phyloP scores from a whole-genome alignment of 1,140 invertebrate genomes.

The Cotesia chilonis region DNA sequence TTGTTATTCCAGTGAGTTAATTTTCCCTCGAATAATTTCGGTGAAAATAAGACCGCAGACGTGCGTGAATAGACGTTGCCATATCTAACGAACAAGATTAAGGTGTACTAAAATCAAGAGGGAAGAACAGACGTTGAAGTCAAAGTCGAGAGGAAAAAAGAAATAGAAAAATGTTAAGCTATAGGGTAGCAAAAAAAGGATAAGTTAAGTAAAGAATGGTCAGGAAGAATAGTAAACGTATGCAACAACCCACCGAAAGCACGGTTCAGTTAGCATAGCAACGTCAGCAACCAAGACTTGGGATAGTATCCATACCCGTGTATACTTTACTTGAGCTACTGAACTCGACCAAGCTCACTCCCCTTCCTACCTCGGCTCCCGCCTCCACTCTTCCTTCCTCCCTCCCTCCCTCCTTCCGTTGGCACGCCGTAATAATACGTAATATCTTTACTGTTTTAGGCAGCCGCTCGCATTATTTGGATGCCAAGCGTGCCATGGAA shows the following conservation, averaged over 20 bases:
- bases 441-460: slow-evolving; percentile 64
- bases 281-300: slow-evolving; percentile 21
- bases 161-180: neutral
- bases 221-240: slow-evolving; percentile 15
- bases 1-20: too few relatives aligned
- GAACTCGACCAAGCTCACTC: slow-evolving; percentile 9
- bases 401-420: slow-evolving; percentile 38
- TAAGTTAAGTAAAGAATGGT: slow-evolving; percentile 26
- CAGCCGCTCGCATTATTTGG: slow-evolving; percentile 60
- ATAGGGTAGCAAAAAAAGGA: neutral
- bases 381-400: slow-evolving; percentile 15
- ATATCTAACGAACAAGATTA: neutral
- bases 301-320: slow-evolving; percentile 6
- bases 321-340: too few relatives aligned
- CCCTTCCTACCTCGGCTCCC: neutral
- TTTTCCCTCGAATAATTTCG: neutral
- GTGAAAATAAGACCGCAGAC: neutral
- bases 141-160: neutral
- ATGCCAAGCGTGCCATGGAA: slow-evolving; percentile 59
- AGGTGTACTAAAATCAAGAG: neutral
- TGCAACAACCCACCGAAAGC: slow-evolving; percentile 27
- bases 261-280: slow-evolving; percentile 35
- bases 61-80: neutral
- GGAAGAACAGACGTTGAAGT: too few relatives aligned
- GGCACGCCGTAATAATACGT: slow-evolving; percentile 61